These are phyloP conservation scores for Dysmachus trigonus DNA, from an alignment of 2,888 invertebrate genomes.

Conservation along the genomic window DNA sequence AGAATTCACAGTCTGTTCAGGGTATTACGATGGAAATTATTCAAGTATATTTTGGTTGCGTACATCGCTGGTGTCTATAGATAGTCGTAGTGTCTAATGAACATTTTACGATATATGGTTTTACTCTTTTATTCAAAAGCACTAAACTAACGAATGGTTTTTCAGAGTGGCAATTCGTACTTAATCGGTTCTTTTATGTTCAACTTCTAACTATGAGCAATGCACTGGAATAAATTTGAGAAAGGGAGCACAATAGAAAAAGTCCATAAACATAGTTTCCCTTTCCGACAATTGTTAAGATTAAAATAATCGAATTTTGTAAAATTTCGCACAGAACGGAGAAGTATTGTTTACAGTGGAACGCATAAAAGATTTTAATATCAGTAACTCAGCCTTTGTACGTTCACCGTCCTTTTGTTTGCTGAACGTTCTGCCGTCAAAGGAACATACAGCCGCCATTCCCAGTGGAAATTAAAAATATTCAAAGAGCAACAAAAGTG, in stretches of 20 bases:
- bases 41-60: no score
- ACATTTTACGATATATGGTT: no score
- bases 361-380: conserved; percentile 16
- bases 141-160: no score
- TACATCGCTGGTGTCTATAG: no score
- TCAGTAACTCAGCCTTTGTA: conserved; percentile 20
- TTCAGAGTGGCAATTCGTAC: no score
- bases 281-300: neutral
- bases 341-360: neutral
- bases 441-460: conserved; percentile 13
- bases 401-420: neutral
- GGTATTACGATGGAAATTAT: no score
- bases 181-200: no score
- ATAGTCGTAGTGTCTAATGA: no score
- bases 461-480: conserved; percentile 43
- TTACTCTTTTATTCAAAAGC: no score
- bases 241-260: neutral
- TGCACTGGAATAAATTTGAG: neutral
- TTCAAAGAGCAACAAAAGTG: conserved; percentile 34
- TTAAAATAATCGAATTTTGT: neutral
- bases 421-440: neutral
- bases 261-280: neutral
- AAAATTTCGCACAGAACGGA: neutral
- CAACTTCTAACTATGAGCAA: no score
- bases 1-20: no score